A percentile compares a stretch with the other conserved stretches of the same genome.
phyloP scores from a whole-genome alignment of 2,888 invertebrate genomes.

The Thysanoteuthis rhombus region DNA sequence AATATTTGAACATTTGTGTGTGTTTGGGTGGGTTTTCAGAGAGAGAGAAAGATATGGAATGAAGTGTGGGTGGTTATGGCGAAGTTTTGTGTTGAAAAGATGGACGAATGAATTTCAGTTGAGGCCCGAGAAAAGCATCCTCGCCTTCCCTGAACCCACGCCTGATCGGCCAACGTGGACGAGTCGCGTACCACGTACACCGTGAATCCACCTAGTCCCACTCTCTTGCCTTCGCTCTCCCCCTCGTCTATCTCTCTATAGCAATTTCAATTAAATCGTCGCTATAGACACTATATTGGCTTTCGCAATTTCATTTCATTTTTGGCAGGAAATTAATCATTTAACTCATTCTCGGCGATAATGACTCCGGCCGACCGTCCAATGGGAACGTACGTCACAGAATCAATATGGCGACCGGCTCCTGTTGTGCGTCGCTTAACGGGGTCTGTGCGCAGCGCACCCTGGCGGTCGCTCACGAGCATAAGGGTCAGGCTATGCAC shows the following conservation, averaged over 20 bases:
- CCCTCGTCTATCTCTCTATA: background rate
- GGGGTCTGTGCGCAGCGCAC: background rate
- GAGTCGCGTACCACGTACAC: background rate
- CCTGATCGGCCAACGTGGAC: background rate
- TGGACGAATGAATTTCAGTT: background rate
- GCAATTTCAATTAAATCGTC: conserved; percentile 12
- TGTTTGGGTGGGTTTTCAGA: background rate
- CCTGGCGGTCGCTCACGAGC: background rate
- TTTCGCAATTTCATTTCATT: conserved; percentile 12
- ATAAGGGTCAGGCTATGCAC: background rate
- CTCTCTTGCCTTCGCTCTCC: background rate
- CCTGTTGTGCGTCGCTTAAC: background rate
- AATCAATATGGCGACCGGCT: background rate
- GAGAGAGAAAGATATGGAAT: background rate
- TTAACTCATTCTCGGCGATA: background rate
- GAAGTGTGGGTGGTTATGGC: background rate
- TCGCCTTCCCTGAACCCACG: background rate
- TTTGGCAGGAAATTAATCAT: conserved; percentile 12
- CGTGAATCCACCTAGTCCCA: background rate
- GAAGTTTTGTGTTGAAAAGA: background rate
- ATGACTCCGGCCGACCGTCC: background rate
- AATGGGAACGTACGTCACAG: conserved; percentile 12
- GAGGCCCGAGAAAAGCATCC: no score
- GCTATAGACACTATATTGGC: background rate
- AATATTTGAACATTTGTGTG: background rate